Base-by-base conservation (phyloP, 2,888 invertebrate species). In the Hetaerina titia region DNA sequence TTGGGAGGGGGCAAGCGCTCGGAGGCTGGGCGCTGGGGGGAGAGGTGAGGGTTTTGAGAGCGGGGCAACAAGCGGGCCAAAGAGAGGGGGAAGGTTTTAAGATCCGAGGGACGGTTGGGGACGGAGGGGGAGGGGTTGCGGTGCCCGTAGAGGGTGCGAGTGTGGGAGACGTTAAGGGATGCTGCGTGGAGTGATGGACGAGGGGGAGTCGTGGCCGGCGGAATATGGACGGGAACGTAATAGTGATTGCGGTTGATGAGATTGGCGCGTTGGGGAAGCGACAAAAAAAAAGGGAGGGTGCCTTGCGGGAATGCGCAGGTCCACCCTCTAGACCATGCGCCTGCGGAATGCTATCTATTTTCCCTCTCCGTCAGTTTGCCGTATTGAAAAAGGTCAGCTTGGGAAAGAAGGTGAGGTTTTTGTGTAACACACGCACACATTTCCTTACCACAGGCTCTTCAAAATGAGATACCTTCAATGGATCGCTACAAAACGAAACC, bases 141-240 rank as follows among this genome's bases (percentile, higher is more conserved):
- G 69, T 69, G 69, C 8, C 69, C n/a, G n/a, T 69, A 69, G 69
- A 9, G n/a, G 81, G 81, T 13, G 81, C 13, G 81, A 45, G 81
- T 31, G 81, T 11, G 69, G n/a, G 74, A 74, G 74, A 74, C n/a
- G 22, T 11, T 19, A 31, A 22, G 92, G 69, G 19, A 69, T 22
- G 22, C n/a, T 45, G 69, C 45, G 92, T 69, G 19, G 69, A 56
- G 57, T 69, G 90, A 90, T 90, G 92, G 92, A 69, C n/a, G 56
- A 17, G 69, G 58, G 89, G 22, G 56, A 2, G 56, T 6, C 56
- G 57, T 11, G 58, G 89, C 56, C 89, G n/a, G 9, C 22, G 89
- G 31, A 89, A 58, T 58, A 58, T 22, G 56, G n/a, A n/a, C 89
- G 45, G 13, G 56, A 7, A 9, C 89, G 56, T 22, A 89, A 17